Evolutionary conservation across 2,113 vertebrate species (phyloP).

Genomic region (Agelaius phoeniceus): DNA sequence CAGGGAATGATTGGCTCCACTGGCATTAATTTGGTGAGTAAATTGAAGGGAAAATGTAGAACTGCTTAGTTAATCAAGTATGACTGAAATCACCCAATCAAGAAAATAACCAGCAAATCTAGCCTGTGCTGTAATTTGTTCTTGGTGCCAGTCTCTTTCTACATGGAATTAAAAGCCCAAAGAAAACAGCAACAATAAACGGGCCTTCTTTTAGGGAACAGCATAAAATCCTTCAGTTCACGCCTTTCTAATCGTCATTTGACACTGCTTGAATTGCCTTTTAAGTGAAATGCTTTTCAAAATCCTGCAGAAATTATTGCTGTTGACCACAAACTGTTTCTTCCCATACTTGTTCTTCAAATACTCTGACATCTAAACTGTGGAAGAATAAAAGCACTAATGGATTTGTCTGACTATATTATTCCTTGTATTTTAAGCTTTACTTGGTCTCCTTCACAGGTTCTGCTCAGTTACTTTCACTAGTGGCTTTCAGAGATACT

Average conservation of each 20-base stretch:
- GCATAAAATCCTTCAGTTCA: not conserved
- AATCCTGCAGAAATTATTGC: not conserved
- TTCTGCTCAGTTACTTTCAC: not conserved
- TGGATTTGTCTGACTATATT: slow-evolving; percentile 53
- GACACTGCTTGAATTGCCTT: not conserved
- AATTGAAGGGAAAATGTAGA: not conserved
- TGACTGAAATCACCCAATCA: slow-evolving; percentile 28
- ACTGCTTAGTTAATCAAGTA: not conserved
- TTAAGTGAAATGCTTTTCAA: not conserved
- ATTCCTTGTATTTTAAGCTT: slow-evolving; percentile 7
- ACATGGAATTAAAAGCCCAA: not conserved
- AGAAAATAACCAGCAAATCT: not conserved
- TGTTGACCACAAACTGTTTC: not conserved
- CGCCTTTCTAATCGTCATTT: not conserved
- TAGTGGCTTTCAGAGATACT: not conserved
- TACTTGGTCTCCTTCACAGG: not conserved
- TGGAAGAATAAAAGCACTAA: slow-evolving; percentile 52
- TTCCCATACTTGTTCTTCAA: slow-evolving; percentile 25
- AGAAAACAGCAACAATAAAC: not conserved
- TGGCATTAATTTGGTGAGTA: not conserved
- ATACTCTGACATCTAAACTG: not conserved
- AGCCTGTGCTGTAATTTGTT: not conserved
- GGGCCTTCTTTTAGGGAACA: not conserved
- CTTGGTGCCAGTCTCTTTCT: not conserved
- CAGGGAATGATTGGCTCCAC: not conserved